A percentile compares a stretch with the other conserved stretches of the same genome.
These are phyloP conservation scores for Dynastes hyllus DNA, from an alignment of 2,888 invertebrate genomes.

Conservation along the genomic window DNA sequence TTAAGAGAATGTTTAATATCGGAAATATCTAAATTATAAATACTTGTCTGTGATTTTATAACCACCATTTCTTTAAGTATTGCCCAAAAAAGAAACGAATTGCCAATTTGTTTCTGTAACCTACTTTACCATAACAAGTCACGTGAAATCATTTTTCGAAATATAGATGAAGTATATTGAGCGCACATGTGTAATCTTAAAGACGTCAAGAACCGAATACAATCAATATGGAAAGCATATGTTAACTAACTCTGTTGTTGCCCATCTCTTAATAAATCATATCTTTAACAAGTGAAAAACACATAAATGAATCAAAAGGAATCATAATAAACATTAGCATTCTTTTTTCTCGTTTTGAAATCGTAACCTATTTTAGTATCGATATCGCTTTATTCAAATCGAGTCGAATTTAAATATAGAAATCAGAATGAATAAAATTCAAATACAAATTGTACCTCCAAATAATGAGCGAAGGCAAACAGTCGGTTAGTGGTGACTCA, in stretches of 20 bases:
- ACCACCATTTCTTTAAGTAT: not conserved
- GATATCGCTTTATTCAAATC: slow-evolving; percentile 52
- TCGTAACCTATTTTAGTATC: slow-evolving; percentile 45
- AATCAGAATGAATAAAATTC: slow-evolving; percentile 50
- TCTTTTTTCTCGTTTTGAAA: not conserved
- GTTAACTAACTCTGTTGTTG: slow-evolving; percentile 19
- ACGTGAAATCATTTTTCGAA: slow-evolving; percentile 1
- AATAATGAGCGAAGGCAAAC: slow-evolving; percentile 37
- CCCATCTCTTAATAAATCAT: slow-evolving; percentile 32
- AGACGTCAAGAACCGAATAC: slow-evolving; percentile 14
- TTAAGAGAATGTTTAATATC: too few relatives aligned
- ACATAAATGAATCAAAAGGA: slow-evolving; percentile 28
- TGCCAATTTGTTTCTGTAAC: slow-evolving; percentile 7
- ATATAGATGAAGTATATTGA: slow-evolving; percentile 2
- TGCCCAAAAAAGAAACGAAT: slow-evolving; percentile 7
- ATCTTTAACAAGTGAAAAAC: slow-evolving; percentile 15
- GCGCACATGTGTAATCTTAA: slow-evolving; percentile 9
- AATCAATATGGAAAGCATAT: slow-evolving; percentile 30
- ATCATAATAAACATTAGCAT: slow-evolving; percentile 33
- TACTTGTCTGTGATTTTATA: not conserved
- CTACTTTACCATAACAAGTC: slow-evolving; percentile 6
- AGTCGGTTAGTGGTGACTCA: slow-evolving; percentile 48
- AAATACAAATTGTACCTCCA: slow-evolving; percentile 50
- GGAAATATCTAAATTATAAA: too few relatives aligned
- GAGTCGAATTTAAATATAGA: slow-evolving; percentile 43